These are phyloP conservation scores for Eristalis tenax DNA, from an alignment of 2,888 invertebrate species.

Conservation along the genomic window DNA sequence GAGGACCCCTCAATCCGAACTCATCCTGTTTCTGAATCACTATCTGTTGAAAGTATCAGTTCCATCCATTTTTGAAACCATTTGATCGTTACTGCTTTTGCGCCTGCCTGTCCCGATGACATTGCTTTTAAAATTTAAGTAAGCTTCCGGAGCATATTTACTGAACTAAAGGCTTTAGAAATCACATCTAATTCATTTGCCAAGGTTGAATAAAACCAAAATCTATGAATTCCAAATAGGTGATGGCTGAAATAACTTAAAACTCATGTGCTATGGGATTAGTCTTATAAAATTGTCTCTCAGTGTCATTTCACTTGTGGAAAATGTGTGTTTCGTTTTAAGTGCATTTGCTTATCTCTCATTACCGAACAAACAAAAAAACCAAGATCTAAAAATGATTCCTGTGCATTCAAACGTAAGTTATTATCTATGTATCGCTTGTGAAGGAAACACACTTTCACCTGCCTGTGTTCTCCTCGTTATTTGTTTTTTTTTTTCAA, in stretches of 20 bases:
- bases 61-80: too few relatives aligned
- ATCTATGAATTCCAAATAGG: neutral
- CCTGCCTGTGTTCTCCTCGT: neutral
- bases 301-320: neutral
- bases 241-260: neutral
- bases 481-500: constrained; percentile 5
- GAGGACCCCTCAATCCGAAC: too few relatives aligned
- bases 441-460: neutral
- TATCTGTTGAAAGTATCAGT: too few relatives aligned
- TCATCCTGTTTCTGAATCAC: too few relatives aligned
- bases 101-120: too few relatives aligned
- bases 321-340: neutral
- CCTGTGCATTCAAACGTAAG: neutral
- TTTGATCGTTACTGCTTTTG: too few relatives aligned
- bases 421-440: neutral
- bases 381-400: neutral
- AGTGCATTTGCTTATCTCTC: constrained; percentile 25
- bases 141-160: too few relatives aligned
- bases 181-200: constrained; percentile 2
- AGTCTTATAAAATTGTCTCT: neutral
- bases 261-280: neutral
- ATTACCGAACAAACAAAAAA: constrained; percentile 3
- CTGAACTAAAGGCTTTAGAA: too few relatives aligned
- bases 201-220: neutral
- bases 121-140: too few relatives aligned